Conservation (phyloP, 2,888 invertebrate species). For the Isoperla grammatica region DNA sequence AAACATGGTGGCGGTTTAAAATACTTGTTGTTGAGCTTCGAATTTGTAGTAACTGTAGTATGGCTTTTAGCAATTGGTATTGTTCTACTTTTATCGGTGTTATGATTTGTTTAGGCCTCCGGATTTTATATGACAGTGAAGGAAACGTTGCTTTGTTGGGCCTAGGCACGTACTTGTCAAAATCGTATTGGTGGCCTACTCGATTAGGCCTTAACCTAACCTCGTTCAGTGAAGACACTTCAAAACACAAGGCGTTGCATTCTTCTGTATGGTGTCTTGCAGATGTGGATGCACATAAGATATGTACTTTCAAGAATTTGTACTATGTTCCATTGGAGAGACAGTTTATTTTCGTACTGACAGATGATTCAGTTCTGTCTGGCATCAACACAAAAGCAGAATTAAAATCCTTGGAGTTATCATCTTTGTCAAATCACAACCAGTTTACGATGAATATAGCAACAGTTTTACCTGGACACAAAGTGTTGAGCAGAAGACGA, state of each 20-base stretch:
- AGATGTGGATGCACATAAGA: constrained; percentile 23
- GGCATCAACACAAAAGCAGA: constrained; percentile 37
- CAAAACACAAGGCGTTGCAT: background rate
- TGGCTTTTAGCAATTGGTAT: no score
- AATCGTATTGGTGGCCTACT: no score
- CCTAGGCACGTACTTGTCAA: no score
- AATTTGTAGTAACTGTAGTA: no score
- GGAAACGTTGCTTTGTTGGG: no score
- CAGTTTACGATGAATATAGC: constrained; percentile 39
- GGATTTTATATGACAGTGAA: no score
- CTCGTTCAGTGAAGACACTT: no score
- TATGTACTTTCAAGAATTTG: constrained; percentile 43
- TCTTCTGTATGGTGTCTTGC: constrained; percentile 32
- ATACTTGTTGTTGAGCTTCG: no score
- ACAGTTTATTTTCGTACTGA: constrained; percentile 42
- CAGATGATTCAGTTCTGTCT: constrained; percentile 37
- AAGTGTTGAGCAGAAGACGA: constrained; percentile 10
- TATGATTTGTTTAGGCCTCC: no score
- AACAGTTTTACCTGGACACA: constrained; percentile 25
- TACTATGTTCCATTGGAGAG: constrained; percentile 40
- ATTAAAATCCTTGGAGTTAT: constrained; percentile 39
- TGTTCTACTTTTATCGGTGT: no score
- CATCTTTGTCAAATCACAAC: constrained; percentile 43
- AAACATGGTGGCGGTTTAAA: no score
- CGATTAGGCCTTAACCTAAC: no score